Conservation (phyloP, 2,113 vertebrate genomes). For the Centropus unirufus region DNA sequence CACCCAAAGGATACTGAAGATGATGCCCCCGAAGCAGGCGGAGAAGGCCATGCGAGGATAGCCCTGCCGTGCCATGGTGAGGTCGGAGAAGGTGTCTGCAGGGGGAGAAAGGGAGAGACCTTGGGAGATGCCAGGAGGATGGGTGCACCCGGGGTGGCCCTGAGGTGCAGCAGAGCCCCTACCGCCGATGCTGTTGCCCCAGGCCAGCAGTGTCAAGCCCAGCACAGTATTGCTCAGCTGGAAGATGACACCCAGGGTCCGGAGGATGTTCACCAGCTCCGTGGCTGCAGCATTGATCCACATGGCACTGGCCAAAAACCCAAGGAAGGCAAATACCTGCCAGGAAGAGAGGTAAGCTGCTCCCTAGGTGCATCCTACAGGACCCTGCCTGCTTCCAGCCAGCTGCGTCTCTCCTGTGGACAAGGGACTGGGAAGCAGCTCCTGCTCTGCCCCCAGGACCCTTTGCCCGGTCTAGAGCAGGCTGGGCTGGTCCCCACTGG, state of each 20-base stretch:
- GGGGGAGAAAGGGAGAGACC: background rate
- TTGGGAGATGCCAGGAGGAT: background rate
- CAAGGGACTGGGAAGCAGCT: accelerated
- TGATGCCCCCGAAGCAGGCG: constrained; percentile 96
- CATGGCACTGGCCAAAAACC: constrained; percentile 91
- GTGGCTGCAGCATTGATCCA: constrained; percentile 90
- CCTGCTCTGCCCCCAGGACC: background rate
- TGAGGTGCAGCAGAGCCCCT: background rate
- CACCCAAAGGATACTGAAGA: constrained; percentile 94
- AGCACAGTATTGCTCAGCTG: constrained; percentile 93
- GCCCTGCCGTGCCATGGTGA: constrained; percentile 93
- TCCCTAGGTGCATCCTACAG: background rate
- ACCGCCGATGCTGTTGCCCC: constrained; percentile 97
- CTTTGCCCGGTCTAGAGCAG: background rate
- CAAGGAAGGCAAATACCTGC: constrained; percentile 91
- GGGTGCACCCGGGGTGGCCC: background rate
- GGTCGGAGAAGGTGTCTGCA: constrained; percentile 91
- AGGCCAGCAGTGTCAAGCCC: constrained; percentile 93
- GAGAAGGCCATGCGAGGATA: constrained; percentile 98
- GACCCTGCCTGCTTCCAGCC: background rate
- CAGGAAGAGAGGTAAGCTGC: background rate
- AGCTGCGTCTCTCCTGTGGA: background rate
- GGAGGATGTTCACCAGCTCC: constrained; percentile 91
- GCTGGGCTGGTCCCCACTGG: background rate
- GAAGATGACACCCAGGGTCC: constrained; percentile 88